Conservation (phyloP, 2,888 invertebrate species). For the Herminia tarsipennalis region DNA sequence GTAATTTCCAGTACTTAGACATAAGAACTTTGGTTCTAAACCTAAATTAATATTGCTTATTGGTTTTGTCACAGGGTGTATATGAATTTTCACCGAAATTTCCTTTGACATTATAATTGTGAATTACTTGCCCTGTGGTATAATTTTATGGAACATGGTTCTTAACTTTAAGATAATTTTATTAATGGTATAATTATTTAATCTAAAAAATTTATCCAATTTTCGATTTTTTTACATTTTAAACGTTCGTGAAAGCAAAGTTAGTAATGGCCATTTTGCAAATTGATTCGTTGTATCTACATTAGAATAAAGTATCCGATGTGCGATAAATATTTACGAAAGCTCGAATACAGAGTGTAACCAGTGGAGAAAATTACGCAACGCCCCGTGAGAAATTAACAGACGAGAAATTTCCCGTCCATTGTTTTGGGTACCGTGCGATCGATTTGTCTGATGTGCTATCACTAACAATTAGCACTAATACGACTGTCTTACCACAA, state of each 20-base stretch:
- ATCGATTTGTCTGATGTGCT: slow-evolving; percentile 41
- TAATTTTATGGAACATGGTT: slow-evolving; percentile 38
- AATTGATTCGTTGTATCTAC: slow-evolving; percentile 24
- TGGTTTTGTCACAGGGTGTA: slow-evolving; percentile 42
- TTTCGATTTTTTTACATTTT: slow-evolving; percentile 12
- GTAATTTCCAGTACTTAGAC: slow-evolving; percentile 51
- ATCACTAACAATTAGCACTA: slow-evolving; percentile 23
- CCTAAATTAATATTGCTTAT: slow-evolving; percentile 47
- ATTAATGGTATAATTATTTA: slow-evolving; percentile 20
- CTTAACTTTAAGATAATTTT: slow-evolving; percentile 24
- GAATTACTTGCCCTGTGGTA: slow-evolving; percentile 25
- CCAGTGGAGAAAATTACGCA: slow-evolving; percentile 26
- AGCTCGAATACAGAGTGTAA: slow-evolving; percentile 27
- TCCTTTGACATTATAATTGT: slow-evolving; percentile 16
- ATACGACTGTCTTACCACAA: slow-evolving; percentile 12
- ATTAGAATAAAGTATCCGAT: slow-evolving; percentile 17
- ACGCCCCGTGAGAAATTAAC: slow-evolving; percentile 40
- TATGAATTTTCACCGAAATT: slow-evolving; percentile 15
- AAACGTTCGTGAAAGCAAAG: slow-evolving; percentile 16
- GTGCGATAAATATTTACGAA: slow-evolving; percentile 36
- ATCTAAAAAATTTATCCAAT: slow-evolving; percentile 21
- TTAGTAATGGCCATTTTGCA: slow-evolving; percentile 33
- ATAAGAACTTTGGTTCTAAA: slow-evolving; percentile 60
- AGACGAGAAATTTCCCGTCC: slow-evolving; percentile 26
- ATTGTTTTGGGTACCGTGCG: slow-evolving; percentile 30